These are phyloP conservation scores for Drosophila formosana DNA, from an alignment of 2,888 invertebrate species.

Conservation along the genomic window DNA sequence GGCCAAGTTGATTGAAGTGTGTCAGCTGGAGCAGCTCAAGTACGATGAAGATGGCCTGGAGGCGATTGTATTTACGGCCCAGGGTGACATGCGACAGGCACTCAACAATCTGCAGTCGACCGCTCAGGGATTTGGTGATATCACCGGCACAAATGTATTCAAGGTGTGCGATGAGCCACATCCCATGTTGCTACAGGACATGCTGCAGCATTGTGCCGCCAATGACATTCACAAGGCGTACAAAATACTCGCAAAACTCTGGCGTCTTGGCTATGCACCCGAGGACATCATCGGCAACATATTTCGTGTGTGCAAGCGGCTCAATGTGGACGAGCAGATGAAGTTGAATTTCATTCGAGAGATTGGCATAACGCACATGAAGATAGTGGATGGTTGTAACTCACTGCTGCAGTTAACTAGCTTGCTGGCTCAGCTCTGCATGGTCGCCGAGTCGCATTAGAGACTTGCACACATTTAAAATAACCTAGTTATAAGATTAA, in stretches of 20 bases:
- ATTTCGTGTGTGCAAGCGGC: slow-evolving; percentile 96
- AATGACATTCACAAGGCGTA: slow-evolving; percentile 95
- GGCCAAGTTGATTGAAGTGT: slow-evolving; percentile 91
- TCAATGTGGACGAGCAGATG: slow-evolving; percentile 92
- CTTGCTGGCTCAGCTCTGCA: slow-evolving; percentile 93
- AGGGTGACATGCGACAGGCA: slow-evolving; percentile 99
- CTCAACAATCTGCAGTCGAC: slow-evolving; percentile 99
- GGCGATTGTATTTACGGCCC: slow-evolving; percentile 98
- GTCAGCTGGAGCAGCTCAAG: slow-evolving; percentile 90
- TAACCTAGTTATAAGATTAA: slow-evolving; percentile 2
- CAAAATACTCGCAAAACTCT: slow-evolving; percentile 94
- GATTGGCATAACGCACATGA: slow-evolving; percentile 95
- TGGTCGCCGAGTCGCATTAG: slow-evolving; percentile 76
- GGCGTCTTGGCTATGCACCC: slow-evolving; percentile 97
- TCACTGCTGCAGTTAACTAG: slow-evolving; percentile 96
- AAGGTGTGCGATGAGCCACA: slow-evolving; percentile 99
- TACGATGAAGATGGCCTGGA: slow-evolving; percentile 97
- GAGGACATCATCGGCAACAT: slow-evolving; percentile 98
- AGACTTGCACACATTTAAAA: slow-evolving; percentile 1
- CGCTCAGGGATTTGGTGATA: slow-evolving; percentile 94
- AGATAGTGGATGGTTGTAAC: slow-evolving; percentile 94
- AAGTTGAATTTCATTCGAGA: slow-evolving; percentile 95
- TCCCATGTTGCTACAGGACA: slow-evolving; percentile 95
- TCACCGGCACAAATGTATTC: slow-evolving; percentile 97
- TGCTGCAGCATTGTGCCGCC: slow-evolving; percentile 93